phyloP scores from a whole-genome alignment of 2,797 vertebrate species.

The Clarias pachynema region DNA sequence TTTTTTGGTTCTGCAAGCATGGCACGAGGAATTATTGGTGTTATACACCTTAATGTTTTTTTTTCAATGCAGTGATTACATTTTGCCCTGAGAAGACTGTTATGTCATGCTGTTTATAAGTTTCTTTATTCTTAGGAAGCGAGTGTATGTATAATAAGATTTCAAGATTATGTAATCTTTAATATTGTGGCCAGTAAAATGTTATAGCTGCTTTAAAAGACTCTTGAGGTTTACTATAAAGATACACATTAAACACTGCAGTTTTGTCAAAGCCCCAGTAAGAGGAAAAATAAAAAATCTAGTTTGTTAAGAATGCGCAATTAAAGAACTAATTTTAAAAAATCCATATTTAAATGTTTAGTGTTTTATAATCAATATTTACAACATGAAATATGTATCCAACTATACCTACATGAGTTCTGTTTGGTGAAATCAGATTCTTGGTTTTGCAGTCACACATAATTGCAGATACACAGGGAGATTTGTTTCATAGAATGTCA shows the following conservation, averaged over 20 bases:
- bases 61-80: neutral
- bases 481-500: neutral
- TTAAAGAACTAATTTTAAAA: neutral
- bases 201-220: neutral
- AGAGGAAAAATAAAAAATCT: neutral
- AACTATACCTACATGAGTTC: neutral
- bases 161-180: constrained; percentile 1
- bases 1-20: neutral
- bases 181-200: constrained; percentile 11
- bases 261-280: neutral
- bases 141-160: neutral
- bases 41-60: neutral
- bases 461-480: neutral
- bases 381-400: neutral
- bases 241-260: neutral
- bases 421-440: neutral
- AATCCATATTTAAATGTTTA: neutral
- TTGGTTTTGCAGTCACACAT: neutral
- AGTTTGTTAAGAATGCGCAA: neutral
- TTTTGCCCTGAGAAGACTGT: neutral
- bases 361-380: neutral
- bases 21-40: neutral
- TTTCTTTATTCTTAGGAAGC: neutral
- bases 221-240: neutral
- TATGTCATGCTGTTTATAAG: constrained; percentile 9